Conservation (phyloP, 1,140 invertebrate genomes). For the Drosophila nikananu region DNA sequence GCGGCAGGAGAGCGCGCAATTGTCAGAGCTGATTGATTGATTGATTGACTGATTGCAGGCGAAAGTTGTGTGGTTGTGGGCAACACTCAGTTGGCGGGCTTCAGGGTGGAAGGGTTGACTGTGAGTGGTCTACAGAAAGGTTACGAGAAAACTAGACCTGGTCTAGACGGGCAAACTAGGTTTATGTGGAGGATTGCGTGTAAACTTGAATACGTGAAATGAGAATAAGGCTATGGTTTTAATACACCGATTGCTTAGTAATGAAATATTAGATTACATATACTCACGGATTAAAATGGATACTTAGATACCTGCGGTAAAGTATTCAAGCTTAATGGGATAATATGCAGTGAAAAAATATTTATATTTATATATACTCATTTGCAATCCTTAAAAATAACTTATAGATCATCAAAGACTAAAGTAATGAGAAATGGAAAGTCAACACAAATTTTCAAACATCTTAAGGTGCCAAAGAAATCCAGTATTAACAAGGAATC, state of each 20-base stretch:
- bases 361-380: too few relatives aligned
- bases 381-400: not conserved
- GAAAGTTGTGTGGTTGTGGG: slow-evolving; percentile 48
- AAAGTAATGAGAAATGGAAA: too few relatives aligned
- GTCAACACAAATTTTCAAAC: too few relatives aligned
- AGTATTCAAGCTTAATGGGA: too few relatives aligned
- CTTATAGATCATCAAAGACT: not conserved
- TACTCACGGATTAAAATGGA: not conserved
- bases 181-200: not conserved
- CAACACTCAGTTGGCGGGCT: slow-evolving; percentile 22
- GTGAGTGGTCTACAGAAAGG: not conserved
- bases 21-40: slow-evolving; percentile 62
- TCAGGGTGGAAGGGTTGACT: not conserved
- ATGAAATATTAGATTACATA: not conserved
- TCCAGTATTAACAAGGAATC: too few relatives aligned
- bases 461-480: too few relatives aligned
- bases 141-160: slow-evolving; percentile 22
- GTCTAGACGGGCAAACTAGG: not conserved
- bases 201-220: not conserved
- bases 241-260: too few relatives aligned
- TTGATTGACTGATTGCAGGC: slow-evolving; percentile 66
- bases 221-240: not conserved
- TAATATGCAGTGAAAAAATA: not conserved
- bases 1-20: slow-evolving; percentile 29
- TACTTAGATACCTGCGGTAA: not conserved